Evolutionary conservation across 2,888 invertebrate species (phyloP).

Genomic region (Craniophora ligustri): DNA sequence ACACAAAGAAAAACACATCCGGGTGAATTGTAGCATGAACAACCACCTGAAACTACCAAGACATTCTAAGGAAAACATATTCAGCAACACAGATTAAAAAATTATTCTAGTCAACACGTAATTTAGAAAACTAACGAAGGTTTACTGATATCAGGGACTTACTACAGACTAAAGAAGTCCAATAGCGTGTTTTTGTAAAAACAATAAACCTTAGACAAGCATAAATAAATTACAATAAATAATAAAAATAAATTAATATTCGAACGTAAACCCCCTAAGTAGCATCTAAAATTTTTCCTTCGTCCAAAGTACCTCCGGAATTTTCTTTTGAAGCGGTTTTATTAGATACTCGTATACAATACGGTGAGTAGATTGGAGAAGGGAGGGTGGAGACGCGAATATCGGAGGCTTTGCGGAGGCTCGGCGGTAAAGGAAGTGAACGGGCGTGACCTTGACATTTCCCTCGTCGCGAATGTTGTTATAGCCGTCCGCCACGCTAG

Average conservation of each 20-base stretch:
- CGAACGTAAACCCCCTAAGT: slow-evolving; percentile 10
- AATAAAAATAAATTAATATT: slow-evolving; percentile 13
- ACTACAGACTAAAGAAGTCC: not conserved
- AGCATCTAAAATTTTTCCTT: not conserved
- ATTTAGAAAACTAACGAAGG: too few species aligned
- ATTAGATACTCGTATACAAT: slow-evolving; percentile 2
- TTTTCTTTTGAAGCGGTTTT: slow-evolving; percentile 17
- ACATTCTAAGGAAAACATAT: not conserved
- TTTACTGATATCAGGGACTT: too few species aligned
- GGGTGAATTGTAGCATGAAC: not conserved
- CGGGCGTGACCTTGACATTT: slow-evolving; percentile 86
- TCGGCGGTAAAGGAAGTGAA: slow-evolving; percentile 80
- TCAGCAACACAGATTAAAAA: too few species aligned
- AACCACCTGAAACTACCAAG: not conserved
- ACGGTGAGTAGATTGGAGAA: slow-evolving; percentile 25
- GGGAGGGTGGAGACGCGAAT: slow-evolving; percentile 48
- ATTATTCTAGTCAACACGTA: too few species aligned
- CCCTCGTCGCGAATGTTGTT: slow-evolving; percentile 72
- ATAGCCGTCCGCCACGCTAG: slow-evolving; percentile 52
- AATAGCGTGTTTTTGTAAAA: not conserved
- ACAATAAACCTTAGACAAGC: not conserved
- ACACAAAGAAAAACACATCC: not conserved
- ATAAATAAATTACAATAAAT: slow-evolving; percentile 12
- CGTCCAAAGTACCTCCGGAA: slow-evolving; percentile 6
- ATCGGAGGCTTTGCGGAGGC: slow-evolving; percentile 54